Evolutionary conservation across 2,113 vertebrate genomes (phyloP).

Genomic region (Miniopterus natalensis): DNA sequence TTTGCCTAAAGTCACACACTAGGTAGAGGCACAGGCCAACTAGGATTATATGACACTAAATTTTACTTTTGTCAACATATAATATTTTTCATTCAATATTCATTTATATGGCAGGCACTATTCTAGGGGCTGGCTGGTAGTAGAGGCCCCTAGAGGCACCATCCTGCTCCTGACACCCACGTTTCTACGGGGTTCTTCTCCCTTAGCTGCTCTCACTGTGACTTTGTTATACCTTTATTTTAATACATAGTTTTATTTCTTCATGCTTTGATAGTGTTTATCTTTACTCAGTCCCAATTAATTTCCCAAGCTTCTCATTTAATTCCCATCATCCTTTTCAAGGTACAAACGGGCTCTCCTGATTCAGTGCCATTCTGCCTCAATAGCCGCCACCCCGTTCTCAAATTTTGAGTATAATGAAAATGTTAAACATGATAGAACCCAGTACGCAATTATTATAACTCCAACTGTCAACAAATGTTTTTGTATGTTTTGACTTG

Average conservation of each 20-base stretch:
- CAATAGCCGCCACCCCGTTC: conserved; percentile 2
- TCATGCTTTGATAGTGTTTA: conserved; percentile 50
- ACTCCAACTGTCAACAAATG: conserved; percentile 23
- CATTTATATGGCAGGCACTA: not conserved
- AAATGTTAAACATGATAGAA: conserved; percentile 76
- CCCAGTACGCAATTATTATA: conserved; percentile 43
- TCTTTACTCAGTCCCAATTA: conserved; percentile 64
- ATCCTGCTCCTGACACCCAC: not conserved
- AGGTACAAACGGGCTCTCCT: conserved; percentile 18
- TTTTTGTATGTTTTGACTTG: conserved; percentile 53
- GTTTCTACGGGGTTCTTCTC: not conserved
- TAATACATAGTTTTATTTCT: conserved; percentile 41
- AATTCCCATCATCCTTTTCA: conserved; percentile 48
- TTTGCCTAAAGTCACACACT: conserved; percentile 66
- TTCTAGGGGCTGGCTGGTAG: not conserved
- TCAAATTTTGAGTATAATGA: conserved; percentile 68
- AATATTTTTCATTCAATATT: not conserved
- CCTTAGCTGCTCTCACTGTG: not conserved
- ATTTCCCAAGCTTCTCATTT: conserved; percentile 65
- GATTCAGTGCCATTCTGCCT: conserved; percentile 23
- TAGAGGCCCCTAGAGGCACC: not conserved
- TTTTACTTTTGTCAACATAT: conserved; percentile 54
- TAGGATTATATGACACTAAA: not conserved
- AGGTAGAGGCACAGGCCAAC: not conserved
- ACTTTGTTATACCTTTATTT: not conserved